Evolutionary conservation across 1,140 invertebrate genomes (phyloP).

Genomic region (Arctopsyche grandis): DNA sequence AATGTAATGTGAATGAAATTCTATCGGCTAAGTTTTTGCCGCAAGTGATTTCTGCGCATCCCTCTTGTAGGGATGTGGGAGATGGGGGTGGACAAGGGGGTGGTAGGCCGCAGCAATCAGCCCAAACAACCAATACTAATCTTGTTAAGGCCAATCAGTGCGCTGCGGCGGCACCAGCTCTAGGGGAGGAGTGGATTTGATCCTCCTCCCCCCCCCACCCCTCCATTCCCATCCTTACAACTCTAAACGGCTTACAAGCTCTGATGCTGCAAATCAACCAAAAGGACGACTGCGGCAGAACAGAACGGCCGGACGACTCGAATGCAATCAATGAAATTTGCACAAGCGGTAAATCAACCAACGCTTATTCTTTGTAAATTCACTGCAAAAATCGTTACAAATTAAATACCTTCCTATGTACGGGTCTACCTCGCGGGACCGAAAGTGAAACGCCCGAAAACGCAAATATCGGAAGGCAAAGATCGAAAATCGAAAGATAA

Average conservation of each 20-base stretch:
- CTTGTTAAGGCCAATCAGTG: constrained; percentile 55
- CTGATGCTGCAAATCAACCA: constrained; percentile 18
- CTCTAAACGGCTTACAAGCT: too few relatives aligned
- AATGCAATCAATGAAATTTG: constrained; percentile 11
- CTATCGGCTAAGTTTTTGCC: not conserved
- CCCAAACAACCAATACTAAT: constrained; percentile 55
- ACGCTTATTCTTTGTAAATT: too few relatives aligned
- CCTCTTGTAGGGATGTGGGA: not conserved
- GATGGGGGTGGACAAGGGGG: constrained; percentile 3
- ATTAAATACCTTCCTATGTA: too few relatives aligned
- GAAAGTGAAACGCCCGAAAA: too few relatives aligned
- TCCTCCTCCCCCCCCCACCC: not conserved
- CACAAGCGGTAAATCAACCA: not conserved
- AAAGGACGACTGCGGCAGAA: not conserved
- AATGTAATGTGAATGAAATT: too few relatives aligned
- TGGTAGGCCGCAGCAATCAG: constrained; percentile 54
- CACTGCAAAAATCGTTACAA: too few relatives aligned
- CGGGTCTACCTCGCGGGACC: too few relatives aligned
- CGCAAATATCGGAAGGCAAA: too few relatives aligned
- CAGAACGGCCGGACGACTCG: not conserved
- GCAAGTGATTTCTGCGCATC: not conserved
- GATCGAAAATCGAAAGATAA: too few relatives aligned
- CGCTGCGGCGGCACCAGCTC: constrained; percentile 34
- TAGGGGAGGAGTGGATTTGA: not conserved
- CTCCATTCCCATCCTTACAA: not conserved